Evolutionary conservation across 2,797 vertebrate genomes (phyloP).

Genomic region (Danio aesculapii): DNA sequence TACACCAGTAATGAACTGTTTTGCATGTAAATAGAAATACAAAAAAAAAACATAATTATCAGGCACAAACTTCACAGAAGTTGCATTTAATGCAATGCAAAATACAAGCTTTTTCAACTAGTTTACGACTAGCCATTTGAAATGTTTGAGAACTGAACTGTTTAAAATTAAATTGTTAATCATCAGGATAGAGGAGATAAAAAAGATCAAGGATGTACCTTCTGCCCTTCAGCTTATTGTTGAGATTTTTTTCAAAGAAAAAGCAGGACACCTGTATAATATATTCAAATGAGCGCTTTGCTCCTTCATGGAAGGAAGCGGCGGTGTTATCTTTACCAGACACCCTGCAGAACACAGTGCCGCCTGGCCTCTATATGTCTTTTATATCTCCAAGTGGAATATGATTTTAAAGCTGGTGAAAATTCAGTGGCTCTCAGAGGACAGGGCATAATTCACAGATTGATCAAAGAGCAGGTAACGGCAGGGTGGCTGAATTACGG

Average conservation of each 20-base stretch:
- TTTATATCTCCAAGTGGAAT: conserved; percentile 52
- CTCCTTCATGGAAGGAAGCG: conserved; percentile 24
- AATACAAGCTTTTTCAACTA: conserved; percentile 11
- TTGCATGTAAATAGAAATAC: conserved; percentile 61
- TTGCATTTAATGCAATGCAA: conserved; percentile 35
- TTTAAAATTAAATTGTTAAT: conserved; percentile 27
- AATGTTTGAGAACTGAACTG: not conserved
- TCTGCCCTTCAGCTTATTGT: conserved; percentile 44
- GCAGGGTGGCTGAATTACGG: conserved; percentile 53
- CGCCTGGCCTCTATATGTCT: conserved; percentile 46
- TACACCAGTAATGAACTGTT: conserved; percentile 63
- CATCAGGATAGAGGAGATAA: conserved; percentile 34
- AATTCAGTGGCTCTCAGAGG: conserved; percentile 50
- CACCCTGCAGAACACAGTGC: conserved; percentile 41
- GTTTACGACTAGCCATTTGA: not conserved
- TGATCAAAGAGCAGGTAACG: conserved; percentile 54
- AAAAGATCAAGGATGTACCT: conserved; percentile 36
- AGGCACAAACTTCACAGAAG: conserved; percentile 24
- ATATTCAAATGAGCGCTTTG: conserved; percentile 44
- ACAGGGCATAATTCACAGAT: conserved; percentile 60
- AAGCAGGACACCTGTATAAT: conserved; percentile 53
- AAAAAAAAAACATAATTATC: conserved; percentile 55
- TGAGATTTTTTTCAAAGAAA: not conserved
- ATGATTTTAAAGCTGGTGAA: conserved; percentile 52
- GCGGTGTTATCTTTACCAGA: conserved; percentile 37